Base-by-base conservation (phyloP, 2,113 vertebrate genomes). In the Pterocles burchelli region DNA sequence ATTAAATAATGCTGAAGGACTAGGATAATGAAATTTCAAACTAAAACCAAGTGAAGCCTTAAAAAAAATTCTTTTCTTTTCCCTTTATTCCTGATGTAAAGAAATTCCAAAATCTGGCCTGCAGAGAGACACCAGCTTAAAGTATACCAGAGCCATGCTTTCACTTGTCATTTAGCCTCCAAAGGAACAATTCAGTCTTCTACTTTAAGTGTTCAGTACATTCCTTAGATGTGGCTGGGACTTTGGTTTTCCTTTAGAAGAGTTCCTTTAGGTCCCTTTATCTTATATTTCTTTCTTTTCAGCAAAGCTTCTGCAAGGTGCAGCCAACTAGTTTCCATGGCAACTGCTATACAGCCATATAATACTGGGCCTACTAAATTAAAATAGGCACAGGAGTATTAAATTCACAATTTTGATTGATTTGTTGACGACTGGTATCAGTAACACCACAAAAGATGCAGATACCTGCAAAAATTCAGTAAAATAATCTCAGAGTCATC, bases 361-460 rank as follows among this genome's bases (percentile, higher is more conserved):
- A 88, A 82, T 45, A 71, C 33, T 8, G 34, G 54, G 46, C 65
- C 80, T 75, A 55, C 67, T 74, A 93, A 63, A 92, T 88, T 87
- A 95, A 87, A 95, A 95, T 28, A 95, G 34, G 73, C 26, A 61
- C 22, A 79, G 34, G 46, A 16, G 26, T 75, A 93, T 70, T 91
- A 78, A 89, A 91, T 83, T 73, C 38, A 79, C 20, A 71, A 34
- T 90, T 62, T 68, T 38, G 11, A 20, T 38, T 55, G 31, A 68
- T 61, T 85, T 94, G 75, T 34, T 80, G 83, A 88, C 93, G 55
- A 63, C 2, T n/a, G 14, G 9, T 61, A 83, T 71, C 61, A 48
- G 21, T 34, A 66, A 52, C 31, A 77, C 26, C 48, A 58, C 31
- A 66, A 71, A 52, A 71, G 48, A 89, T 43, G 13, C 20, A 58